Evolutionary conservation across 2,888 invertebrate species (phyloP).

Genomic region (Anarsia innoxiella): DNA sequence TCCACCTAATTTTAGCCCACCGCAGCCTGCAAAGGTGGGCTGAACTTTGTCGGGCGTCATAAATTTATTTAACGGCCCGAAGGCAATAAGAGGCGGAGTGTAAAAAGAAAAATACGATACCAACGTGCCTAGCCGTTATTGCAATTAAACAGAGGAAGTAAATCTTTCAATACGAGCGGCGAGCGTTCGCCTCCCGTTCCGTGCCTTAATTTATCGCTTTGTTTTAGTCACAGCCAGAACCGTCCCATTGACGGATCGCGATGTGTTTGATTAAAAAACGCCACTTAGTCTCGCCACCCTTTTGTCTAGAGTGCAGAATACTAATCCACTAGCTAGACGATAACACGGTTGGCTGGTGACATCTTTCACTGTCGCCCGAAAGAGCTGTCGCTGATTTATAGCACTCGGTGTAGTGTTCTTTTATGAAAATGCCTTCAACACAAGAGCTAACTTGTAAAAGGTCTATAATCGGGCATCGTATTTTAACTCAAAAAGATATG

Average conservation of each 20-base stretch:
- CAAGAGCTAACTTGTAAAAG: neutral
- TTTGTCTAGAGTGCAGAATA: slow-evolving; percentile 36
- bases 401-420: neutral
- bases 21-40: slow-evolving; percentile 56
- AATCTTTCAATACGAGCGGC: slow-evolving; percentile 72
- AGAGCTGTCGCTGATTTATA: slow-evolving; percentile 6
- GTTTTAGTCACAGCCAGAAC: slow-evolving; percentile 69
- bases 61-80: slow-evolving; percentile 74
- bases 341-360: slow-evolving; percentile 1
- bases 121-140: slow-evolving; percentile 76
- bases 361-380: slow-evolving; percentile 5
- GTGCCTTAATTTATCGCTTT: slow-evolving; percentile 73
- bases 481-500: too few species aligned
- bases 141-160: slow-evolving; percentile 76
- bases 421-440: neutral
- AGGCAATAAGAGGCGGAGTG: slow-evolving; percentile 75
- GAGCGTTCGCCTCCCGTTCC: slow-evolving; percentile 64
- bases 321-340: slow-evolving; percentile 24
- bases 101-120: slow-evolving; percentile 76
- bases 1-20: slow-evolving; percentile 66
- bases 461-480: too few species aligned
- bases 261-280: slow-evolving; percentile 72
- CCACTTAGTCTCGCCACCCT: slow-evolving; percentile 54
- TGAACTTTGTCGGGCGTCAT: slow-evolving; percentile 74
- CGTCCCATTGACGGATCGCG: slow-evolving; percentile 70